Evolutionary conservation across 2,113 vertebrate genomes (phyloP).

Genomic region (Leptocoma aspasia): DNA sequence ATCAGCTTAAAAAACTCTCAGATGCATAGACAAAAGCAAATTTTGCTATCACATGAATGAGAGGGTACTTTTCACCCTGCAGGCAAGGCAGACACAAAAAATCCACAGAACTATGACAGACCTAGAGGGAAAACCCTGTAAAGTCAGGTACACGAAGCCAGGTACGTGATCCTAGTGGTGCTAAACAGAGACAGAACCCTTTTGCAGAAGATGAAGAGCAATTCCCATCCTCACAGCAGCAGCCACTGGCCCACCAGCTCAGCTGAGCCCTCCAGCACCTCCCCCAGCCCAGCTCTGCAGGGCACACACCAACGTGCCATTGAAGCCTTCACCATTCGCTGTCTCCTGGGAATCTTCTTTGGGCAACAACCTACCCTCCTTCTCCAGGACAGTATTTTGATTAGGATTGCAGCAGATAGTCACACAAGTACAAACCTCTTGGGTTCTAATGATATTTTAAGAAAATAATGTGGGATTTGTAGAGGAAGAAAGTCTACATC

Average conservation of each 20-base stretch:
- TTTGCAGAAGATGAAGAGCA: not conserved
- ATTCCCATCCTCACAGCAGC: not conserved
- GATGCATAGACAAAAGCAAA: not conserved
- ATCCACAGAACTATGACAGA: not conserved
- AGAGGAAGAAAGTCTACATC: not conserved
- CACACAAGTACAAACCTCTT: not conserved
- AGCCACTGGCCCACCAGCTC: not conserved
- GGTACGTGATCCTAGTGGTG: not conserved
- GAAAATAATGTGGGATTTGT: not conserved
- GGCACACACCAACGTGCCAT: fast-evolving
- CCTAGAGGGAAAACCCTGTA: not conserved
- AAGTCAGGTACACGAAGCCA: not conserved
- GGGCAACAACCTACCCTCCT: not conserved
- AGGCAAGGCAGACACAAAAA: not conserved
- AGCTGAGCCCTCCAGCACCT: not conserved
- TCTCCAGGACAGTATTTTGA: not conserved
- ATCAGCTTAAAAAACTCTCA: not conserved
- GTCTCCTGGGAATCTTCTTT: not conserved
- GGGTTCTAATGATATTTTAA: not conserved
- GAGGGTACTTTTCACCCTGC: not conserved
- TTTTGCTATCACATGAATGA: not conserved
- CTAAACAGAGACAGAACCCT: not conserved
- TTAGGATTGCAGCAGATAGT: not conserved
- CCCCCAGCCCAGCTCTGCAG: fast-evolving
- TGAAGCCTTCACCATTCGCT: not conserved